These are phyloP conservation scores for Conus ventricosus DNA, from an alignment of 1,140 invertebrate genomes.

Conservation along the genomic window DNA sequence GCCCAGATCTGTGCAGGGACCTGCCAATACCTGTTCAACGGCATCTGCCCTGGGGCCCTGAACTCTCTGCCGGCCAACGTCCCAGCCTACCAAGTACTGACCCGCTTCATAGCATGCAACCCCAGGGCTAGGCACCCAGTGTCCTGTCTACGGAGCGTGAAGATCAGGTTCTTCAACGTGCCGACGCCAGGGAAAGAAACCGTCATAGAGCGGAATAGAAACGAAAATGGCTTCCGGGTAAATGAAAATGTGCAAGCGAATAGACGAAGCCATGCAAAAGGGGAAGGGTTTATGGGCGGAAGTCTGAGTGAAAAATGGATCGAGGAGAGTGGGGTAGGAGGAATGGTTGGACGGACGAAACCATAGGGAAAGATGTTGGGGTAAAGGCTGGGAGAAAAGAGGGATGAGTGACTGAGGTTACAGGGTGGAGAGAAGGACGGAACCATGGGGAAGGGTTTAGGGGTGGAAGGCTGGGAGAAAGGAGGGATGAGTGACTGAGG, in stretches of 20 bases:
- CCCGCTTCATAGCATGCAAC: neutral
- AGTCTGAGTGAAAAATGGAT: too few species aligned
- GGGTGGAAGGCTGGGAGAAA: too few species aligned
- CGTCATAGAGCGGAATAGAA: neutral
- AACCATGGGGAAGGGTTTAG: too few species aligned
- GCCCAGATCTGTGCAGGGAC: neutral
- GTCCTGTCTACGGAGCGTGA: constrained; percentile 1
- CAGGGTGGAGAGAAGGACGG: too few species aligned
- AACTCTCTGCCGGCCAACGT: neutral
- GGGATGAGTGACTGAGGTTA: neutral
- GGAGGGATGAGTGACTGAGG: too few species aligned
- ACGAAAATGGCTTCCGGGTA: neutral
- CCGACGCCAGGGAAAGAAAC: neutral
- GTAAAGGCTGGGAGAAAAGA: neutral
- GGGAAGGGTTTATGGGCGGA: too few species aligned
- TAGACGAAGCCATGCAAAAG: too few species aligned
- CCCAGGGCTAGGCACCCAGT: neutral
- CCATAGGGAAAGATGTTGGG: neutral
- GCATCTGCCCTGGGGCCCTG: neutral
- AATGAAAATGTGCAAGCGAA: too few species aligned
- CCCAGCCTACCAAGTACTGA: neutral
- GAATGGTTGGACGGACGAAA: neutral
- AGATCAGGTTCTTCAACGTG: constrained; percentile 6
- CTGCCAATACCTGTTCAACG: constrained; percentile 30
- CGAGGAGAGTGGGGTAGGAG: neutral